Evolutionary conservation across 2,113 vertebrate genomes (phyloP).

Genomic region (Poecile atricapillus): DNA sequence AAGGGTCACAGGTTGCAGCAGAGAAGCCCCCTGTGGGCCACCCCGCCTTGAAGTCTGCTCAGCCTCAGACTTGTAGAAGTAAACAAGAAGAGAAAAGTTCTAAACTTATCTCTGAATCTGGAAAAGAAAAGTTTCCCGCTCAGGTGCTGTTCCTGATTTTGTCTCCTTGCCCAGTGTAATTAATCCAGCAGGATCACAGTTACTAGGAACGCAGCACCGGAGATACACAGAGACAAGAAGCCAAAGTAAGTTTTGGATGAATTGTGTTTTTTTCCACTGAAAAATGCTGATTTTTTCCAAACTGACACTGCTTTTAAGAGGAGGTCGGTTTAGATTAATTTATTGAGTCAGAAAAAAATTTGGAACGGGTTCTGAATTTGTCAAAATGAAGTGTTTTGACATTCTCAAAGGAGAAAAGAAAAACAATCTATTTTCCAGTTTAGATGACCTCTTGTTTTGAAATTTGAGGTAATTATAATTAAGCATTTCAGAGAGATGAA

Average conservation of each 20-base stretch:
- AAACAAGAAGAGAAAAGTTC: background rate
- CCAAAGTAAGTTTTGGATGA: background rate
- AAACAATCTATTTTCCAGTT: conserved; percentile 30
- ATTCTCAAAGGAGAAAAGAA: background rate
- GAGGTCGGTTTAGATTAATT: background rate
- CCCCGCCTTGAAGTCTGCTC: background rate
- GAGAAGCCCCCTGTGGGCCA: background rate
- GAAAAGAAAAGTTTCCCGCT: background rate
- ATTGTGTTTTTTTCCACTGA: background rate
- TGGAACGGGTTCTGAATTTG: conserved; percentile 14
- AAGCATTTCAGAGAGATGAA: conserved; percentile 15
- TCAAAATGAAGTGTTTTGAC: conserved; percentile 52
- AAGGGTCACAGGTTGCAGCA: background rate
- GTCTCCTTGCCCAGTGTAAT: background rate
- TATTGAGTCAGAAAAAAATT: conserved; percentile 10
- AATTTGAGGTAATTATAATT: conserved; percentile 39
- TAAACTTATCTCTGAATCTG: background rate
- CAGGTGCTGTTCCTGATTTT: background rate
- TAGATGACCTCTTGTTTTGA: conserved; percentile 35
- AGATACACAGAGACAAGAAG: background rate
- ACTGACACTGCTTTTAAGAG: background rate
- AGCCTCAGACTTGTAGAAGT: background rate
- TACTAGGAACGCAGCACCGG: background rate
- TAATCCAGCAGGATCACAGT: background rate
- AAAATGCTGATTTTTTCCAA: conserved; percentile 39